These are phyloP conservation scores for Cephalotes varians DNA, from an alignment of 2,888 invertebrate species.

Conservation along the genomic window DNA sequence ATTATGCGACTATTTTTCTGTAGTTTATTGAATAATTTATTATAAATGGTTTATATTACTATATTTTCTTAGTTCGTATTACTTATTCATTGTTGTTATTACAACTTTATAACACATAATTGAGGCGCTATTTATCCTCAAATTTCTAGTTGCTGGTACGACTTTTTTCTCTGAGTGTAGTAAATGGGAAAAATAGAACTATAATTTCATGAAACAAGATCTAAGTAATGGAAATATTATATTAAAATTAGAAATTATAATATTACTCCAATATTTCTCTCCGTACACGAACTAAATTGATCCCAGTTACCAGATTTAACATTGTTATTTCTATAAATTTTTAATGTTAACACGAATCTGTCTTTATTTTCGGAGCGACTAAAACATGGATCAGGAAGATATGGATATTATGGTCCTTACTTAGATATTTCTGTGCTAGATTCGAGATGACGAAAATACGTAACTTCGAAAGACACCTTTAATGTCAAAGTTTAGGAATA, in stretches of 20 bases:
- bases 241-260: not conserved
- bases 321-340: conserved; percentile 19
- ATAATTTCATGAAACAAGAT: not conserved
- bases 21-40: no score
- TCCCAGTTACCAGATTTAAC: not conserved
- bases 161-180: no score
- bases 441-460: conserved; percentile 25
- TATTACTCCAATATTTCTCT: not conserved
- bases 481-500: conserved; percentile 46
- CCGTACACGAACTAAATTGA: not conserved
- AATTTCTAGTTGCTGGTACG: no score
- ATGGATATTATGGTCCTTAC: conserved; percentile 5
- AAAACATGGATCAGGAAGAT: conserved; percentile 15
- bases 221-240: not conserved
- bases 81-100: no score
- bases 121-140: no score
- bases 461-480: conserved; percentile 24
- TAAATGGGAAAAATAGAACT: not conserved
- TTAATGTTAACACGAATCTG: not conserved
- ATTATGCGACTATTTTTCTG: no score
- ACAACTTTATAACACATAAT: no score
- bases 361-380: not conserved
- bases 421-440: conserved; percentile 24
- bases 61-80: no score
- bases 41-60: no score